Evolutionary conservation across 2,113 vertebrate species (phyloP), one percentile per base, ranked within the genome.

Genomic region (Corythoichthys haematopterus): DNA sequence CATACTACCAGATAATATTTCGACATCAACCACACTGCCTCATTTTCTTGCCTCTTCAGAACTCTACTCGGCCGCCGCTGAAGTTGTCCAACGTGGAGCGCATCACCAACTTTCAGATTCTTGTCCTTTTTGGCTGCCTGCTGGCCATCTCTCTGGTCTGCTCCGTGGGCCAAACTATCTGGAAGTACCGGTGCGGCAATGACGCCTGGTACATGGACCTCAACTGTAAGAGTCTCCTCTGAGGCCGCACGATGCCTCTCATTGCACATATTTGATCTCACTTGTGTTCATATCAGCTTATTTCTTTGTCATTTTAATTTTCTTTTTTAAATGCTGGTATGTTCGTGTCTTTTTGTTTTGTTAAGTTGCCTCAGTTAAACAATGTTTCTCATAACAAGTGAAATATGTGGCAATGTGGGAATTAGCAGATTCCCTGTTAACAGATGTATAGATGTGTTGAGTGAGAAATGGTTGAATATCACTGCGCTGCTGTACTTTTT

Each of bases 61-160:
- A 99, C 85, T 98, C 97, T 68, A 99, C 97, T 73, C 94, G 92
- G 38, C 96, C 97, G 40, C 97, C 97, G 58, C 90, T 99, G 85
- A 99, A 99, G 84, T 92, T 98, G 72, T 98, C 97, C 76, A 99
- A 98, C 14, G 97, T 99, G 80, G 97, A 99, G 84, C 91, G 95
- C 37, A 98, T 99, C 87, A 99, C 97, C 0, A 99, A 99, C 89
- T 93, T 99, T 71, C 97, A 99, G 81, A 99, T 99, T 88, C 89
- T 99, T 37, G 94, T 98, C 83, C 88, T 99, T 75, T 98, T 99
- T 78, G 94, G 96, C 87, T 98, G 96, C 80, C 92, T 99, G 82
- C 92, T 99, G 83, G 94, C 93, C 80, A 99, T 99, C 88, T 98
- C 97, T 67, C 91, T 99, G 71, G 74, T 98, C 81, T 98, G 97